Percentiles rank a stretch among this genome's conserved stretches.
These are phyloP conservation scores for Thymelicus lineola DNA, from an alignment of 2,888 invertebrate genomes.

Conservation along the genomic window DNA sequence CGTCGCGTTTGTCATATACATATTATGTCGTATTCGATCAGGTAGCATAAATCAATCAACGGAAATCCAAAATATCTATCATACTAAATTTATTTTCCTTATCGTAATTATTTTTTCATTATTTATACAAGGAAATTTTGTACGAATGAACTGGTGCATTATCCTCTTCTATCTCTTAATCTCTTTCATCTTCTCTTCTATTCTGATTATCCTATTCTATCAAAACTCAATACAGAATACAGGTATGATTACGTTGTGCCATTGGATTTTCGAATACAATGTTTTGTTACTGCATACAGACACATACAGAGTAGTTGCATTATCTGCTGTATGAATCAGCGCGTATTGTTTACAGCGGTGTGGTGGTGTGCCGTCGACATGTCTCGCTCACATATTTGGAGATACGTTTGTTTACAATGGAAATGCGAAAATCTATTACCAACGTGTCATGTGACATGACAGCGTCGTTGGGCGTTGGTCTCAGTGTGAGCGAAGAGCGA, in stretches of 20 bases:
- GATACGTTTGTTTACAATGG: constrained; percentile 50
- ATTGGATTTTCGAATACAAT: constrained; percentile 28
- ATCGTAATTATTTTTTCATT: too few relatives aligned
- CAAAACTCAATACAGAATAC: constrained; percentile 8
- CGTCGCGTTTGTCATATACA: too few relatives aligned
- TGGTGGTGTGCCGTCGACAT: constrained; percentile 45
- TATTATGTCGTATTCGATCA: too few relatives aligned
- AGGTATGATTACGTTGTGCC: neutral
- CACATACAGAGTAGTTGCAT: constrained; percentile 52
- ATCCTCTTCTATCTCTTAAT: too few relatives aligned
- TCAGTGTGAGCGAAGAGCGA: neutral
- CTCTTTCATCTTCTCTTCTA: too few relatives aligned
- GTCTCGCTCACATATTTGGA: constrained; percentile 60
- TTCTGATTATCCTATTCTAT: constrained; percentile 9
- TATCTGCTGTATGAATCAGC: constrained; percentile 64
- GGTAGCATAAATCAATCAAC: too few relatives aligned
- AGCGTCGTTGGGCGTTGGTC: neutral
- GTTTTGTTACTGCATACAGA: constrained; percentile 57
- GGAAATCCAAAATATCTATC: too few relatives aligned
- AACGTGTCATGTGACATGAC: constrained; percentile 40
- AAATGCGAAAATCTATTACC: constrained; percentile 52
- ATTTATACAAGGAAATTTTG: too few relatives aligned
- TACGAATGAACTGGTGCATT: neutral
- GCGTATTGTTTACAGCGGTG: constrained; percentile 61
- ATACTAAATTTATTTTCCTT: too few relatives aligned